Conservation (phyloP, 2,113 vertebrate species). For the Chaenogobius annularis region DNA sequence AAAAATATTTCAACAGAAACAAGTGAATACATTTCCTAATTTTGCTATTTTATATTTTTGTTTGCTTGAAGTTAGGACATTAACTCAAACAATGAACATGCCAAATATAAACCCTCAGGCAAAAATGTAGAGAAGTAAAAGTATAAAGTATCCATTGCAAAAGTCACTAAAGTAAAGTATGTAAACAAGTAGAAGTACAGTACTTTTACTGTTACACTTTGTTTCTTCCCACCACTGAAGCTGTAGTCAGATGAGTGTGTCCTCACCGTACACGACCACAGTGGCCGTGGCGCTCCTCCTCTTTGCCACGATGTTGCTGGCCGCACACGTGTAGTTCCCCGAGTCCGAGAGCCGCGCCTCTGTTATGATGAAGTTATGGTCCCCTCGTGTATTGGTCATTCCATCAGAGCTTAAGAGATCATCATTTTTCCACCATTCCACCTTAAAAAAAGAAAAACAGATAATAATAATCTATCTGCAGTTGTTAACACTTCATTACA, state of each 20-base stretch:
- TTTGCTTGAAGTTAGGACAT: no score
- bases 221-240: no score
- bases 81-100: no score
- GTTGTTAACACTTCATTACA: neutral
- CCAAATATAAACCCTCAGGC: no score
- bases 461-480: neutral
- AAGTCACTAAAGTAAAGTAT: no score
- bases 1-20: no score
- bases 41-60: no score
- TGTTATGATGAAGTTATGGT: constrained; percentile 88
- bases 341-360: constrained; percentile 88
- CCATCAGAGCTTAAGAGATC: constrained; percentile 80
- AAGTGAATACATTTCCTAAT: no score
- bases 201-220: no score
- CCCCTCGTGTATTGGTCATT: constrained; percentile 81
- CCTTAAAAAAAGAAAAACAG: constrained; percentile 42
- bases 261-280: constrained; percentile 88
- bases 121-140: no score
- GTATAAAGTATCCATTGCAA: no score
- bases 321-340: constrained; percentile 90
- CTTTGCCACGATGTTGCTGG: constrained; percentile 91
- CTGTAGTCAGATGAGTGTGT: neutral
- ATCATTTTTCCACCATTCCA: constrained; percentile 74
- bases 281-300: constrained; percentile 85
- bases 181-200: no score